Conservation (phyloP, 1,140 invertebrate genomes). For the Holotrichia oblita region DNA sequence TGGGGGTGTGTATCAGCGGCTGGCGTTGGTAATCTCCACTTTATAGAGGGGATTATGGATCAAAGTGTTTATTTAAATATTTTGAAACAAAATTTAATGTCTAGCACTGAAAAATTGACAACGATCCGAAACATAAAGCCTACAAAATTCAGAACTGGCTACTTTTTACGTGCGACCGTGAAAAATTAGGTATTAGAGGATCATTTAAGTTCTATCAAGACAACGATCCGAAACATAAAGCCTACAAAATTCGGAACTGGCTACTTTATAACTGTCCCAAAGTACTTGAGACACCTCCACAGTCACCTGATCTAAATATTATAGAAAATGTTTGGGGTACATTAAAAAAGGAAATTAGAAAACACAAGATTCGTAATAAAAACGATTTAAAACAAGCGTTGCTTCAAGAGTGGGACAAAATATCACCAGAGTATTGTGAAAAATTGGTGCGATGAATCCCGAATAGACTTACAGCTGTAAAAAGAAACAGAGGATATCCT, state of each 20-base stretch:
- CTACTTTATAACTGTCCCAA: not conserved
- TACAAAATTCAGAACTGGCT: not conserved
- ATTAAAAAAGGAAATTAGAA: not conserved
- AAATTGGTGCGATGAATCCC: not conserved
- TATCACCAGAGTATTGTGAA: no score
- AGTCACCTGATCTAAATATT: not conserved
- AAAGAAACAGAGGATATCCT: not conserved
- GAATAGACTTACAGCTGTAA: not conserved
- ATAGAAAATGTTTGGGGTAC: not conserved
- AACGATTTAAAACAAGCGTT: no score
- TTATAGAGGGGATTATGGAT: conserved; percentile 54
- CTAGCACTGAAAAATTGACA: conserved; percentile 46
- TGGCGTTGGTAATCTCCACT: conserved; percentile 44
- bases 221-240: no score
- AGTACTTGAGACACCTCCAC: not conserved
- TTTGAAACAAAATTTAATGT: conserved; percentile 46
- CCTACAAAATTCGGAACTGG: no score
- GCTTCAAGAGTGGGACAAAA: no score
- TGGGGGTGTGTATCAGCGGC: conserved; percentile 16
- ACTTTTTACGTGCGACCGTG: no score
- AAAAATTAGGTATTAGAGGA: no score
- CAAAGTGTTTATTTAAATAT: conserved; percentile 46
- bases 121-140: conserved; percentile 36
- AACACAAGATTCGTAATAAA: not conserved
- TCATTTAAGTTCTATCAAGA: no score